These are phyloP conservation scores for Argyra leucocephala DNA, from an alignment of 2,888 invertebrate genomes.

Conservation along the genomic window DNA sequence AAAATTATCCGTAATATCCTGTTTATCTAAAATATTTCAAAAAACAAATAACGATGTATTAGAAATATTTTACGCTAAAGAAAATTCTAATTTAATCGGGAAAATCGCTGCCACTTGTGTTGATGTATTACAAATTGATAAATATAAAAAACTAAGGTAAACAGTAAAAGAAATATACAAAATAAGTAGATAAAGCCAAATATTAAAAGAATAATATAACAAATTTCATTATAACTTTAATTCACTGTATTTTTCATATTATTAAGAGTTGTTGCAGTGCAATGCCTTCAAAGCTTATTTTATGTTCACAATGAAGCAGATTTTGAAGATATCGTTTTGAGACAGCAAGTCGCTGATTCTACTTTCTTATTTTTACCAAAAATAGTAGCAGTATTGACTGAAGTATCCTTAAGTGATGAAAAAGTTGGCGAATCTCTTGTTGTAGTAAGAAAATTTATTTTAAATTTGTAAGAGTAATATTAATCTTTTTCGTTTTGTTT, in stretches of 20 bases:
- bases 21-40: slow-evolving; percentile 32
- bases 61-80: slow-evolving; percentile 48
- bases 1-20: slow-evolving; percentile 35
- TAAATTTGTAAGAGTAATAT: neutral
- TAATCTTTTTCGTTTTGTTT: neutral
- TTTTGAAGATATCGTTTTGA: slow-evolving; percentile 46
- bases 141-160: slow-evolving; percentile 54
- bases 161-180: slow-evolving; percentile 18
- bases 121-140: slow-evolving; percentile 58
- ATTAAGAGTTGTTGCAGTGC: slow-evolving; percentile 46
- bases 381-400: slow-evolving; percentile 46
- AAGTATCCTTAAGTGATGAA: slow-evolving; percentile 47
- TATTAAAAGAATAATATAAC: too few relatives aligned
- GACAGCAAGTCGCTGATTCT: slow-evolving; percentile 49
- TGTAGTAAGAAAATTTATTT: slow-evolving; percentile 40
- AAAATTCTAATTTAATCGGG: slow-evolving; percentile 52
- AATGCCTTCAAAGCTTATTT: slow-evolving; percentile 55
- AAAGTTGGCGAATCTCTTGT: slow-evolving; percentile 51
- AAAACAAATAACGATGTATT: slow-evolving; percentile 44
- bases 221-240: neutral
- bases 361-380: slow-evolving; percentile 54
- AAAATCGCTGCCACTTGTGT: slow-evolving; percentile 57
- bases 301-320: slow-evolving; percentile 51
- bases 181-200: too few relatives aligned
- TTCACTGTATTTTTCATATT: too few relatives aligned